Base-by-base conservation (phyloP, 2,113 vertebrate species). In the Lampris megalopsis region DNA sequence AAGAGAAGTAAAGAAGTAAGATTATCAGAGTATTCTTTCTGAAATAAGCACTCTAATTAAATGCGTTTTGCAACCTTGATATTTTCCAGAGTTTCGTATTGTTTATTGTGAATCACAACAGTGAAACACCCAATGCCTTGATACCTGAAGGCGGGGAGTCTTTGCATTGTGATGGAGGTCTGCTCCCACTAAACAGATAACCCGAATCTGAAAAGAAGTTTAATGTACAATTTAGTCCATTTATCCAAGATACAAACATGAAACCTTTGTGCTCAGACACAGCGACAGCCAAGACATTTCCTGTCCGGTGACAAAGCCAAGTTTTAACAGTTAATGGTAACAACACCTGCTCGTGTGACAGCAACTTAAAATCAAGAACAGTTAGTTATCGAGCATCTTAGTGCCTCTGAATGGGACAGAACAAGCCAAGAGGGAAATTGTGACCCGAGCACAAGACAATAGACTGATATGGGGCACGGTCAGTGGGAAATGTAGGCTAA, bases 181-280 rank as follows among this genome's bases (percentile, higher is more conserved):
- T 95, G 81, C 97, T 99, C 13, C 98, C 98, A 0, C 98, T 99
- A 78, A 99, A 99, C 88, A 99, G 90, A 67, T 96, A 97, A n/a
- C 98, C 97, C 0, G 97, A 98, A 92, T 96, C 97, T 99, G 74
- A 59, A 86, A 86, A 49, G 5, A 71, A 81, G 73, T 77, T 9
- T 10, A 60, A 56, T 4, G 10, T 56, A 60, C 10, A n/a, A 40
- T 40, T 24, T 3, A 57, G 54, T 5, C 5, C 6, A 36, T 57
- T 57, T 36, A 57, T 11, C 40, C 59, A 75, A 47, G 2, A 53
- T 60, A 70, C 3, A n/a, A 54, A 42, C 7, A 58, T 9, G 37
- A 24, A 48, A 71, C 43, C 43, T 45, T 7, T 45, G 43, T 45
- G 43, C 24, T 24, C 24, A 45, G 43, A 45, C 43, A 45, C 43